Base-by-base conservation (phyloP, 2,888 invertebrate species). In the Agonopterix subpropinquella region DNA sequence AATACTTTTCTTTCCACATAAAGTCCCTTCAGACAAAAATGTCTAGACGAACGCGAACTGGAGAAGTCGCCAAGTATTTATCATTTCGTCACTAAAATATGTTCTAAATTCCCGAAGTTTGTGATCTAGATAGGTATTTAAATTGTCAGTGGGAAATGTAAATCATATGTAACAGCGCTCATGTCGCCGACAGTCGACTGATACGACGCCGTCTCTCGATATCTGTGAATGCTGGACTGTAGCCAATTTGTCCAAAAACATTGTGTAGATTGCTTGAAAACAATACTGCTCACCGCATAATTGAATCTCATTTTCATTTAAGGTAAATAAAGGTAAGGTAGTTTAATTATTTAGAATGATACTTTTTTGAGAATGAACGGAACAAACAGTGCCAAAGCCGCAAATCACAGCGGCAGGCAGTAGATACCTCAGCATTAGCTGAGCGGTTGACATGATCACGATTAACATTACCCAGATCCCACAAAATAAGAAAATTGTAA, bases 201-300 rank as follows among this genome's bases (percentile, higher is more conserved):
- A 79, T 77, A 77, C 71, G 68, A 70, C 65, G 68, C 65, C 70
- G 73, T 77, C 79, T 72, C 73, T 70, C 62, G 69, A 73, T 80
- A 80, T 73, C 73, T 67, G 67, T 67, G 61, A 61, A 53, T 48
- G 61, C 58, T 84, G 85, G 84, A 78, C 52, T 51, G 49, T 28
- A 46, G 80, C 85, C 84, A 84, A 77, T 70, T 71, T 77, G 70
- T 70, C 67, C 65, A 70, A 75, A 76, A 70, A 67, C 64, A 68
- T 67, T 72, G 65, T 66, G 57, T 41, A 35, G 35, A 42, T 35
- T 43, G 9, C 11, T 41, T 11, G 43, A 44, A 28, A 49, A 39
- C 39, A 28, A 46, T 44, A 48, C 37, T 11, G 44, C 18, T 10
- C 18, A 18, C 46, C 28, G 18, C 9, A 35, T 44, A 13, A 13